These are phyloP conservation scores for Podargus strigoides DNA, from an alignment of 2,797 vertebrate species.

Conservation along the genomic window DNA sequence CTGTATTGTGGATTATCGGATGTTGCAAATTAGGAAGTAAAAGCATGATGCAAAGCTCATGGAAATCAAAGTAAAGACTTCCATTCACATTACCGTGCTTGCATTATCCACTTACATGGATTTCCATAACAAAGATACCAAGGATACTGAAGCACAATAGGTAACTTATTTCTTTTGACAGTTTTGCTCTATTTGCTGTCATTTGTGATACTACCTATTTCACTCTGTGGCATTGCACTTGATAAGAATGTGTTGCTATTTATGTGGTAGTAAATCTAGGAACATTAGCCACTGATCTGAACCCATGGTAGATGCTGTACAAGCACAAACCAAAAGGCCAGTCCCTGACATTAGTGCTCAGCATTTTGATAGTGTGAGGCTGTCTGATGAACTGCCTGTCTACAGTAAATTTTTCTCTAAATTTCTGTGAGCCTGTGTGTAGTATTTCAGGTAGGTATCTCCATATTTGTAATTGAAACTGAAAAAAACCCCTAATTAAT, in stretches of 20 bases:
- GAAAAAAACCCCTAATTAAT: not conserved
- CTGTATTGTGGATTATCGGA: not conserved
- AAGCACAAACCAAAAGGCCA: not conserved
- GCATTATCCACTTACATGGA: not conserved
- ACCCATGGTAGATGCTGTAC: not conserved
- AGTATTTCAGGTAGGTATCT: not conserved
- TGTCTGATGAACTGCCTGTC: not conserved
- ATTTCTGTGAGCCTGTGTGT: not conserved
- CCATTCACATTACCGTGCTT: not conserved
- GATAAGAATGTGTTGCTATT: not conserved
- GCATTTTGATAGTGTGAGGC: not conserved
- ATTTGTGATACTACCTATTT: not conserved
- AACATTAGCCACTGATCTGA: not conserved
- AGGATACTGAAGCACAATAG: not conserved
- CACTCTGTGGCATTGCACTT: not conserved
- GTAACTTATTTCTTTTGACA: not conserved
- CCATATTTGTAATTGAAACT: not conserved
- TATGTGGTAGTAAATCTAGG: not conserved
- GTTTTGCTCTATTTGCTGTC: not conserved
- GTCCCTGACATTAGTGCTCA: not conserved
- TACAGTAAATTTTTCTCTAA: not conserved
- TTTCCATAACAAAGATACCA: not conserved
- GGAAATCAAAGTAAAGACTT: not conserved
- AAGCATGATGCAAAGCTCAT: not conserved
- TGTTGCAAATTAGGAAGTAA: conserved; percentile 33